Evolutionary conservation across 2,888 invertebrate genomes (phyloP), one percentile per base, ranked within the genome.

Genomic region (Adela reaumurella): DNA sequence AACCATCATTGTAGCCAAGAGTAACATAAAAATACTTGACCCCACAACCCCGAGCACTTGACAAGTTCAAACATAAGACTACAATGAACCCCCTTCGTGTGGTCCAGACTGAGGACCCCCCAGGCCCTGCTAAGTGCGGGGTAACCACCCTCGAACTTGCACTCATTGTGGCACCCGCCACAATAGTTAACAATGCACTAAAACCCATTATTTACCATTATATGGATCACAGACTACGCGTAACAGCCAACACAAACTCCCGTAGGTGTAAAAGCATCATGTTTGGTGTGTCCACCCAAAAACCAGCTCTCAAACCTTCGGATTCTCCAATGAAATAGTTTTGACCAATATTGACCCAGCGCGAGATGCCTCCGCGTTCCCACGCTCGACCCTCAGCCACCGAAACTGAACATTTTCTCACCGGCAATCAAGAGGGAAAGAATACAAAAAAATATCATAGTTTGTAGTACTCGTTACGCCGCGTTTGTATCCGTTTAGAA

Each of bases 201-300:
- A 72, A 35, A 74, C 71, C 68, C 72, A 74, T 76, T 76, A 78
- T 77, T 73, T 76, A 77, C 74, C 70, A 77, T 76, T 71, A 74
- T 73, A 68, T 71, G n/a, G 35, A 35, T 8, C 35, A 35, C 35
- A 35, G 11, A 35, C n/a, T 8, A 8, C 8, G 35, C 65, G 70
- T 77, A 78, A 77, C 74, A 69, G 70, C 67, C 68, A 74, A 70
- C 62, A 59, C 68, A 74, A 72, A 78, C 70, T 71, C 56, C 56
- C 69, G 76, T 74, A 73, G 76, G 78, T 76, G 78, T 74, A 69
- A 70, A 62, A 64, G 62, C 62, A 59, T 54, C 62, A 59, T 70
- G 67, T 71, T 68, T 70, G 68, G 67, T 57, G 60, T 55, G 60
- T 56, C 58, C 57, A 56, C 60, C 68, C 63, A 71, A 68, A 65